Evolutionary conservation across 1,140 invertebrate species (phyloP).

Genomic region (Eubasilissa regina): DNA sequence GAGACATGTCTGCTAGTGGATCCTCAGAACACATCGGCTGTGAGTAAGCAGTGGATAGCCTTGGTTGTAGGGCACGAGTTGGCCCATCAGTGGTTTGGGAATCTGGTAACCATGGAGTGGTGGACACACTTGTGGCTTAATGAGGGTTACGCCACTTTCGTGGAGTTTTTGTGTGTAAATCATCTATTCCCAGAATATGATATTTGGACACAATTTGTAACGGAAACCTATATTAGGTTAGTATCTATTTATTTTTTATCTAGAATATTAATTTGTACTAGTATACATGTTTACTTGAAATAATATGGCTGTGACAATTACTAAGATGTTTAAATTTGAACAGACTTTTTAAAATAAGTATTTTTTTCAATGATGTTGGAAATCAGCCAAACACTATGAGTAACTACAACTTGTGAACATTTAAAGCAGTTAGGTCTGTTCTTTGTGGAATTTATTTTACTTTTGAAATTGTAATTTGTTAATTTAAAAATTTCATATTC

Average conservation of each 20-base stretch:
- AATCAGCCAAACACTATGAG: too few species aligned
- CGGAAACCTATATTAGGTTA: slow-evolving; percentile 82
- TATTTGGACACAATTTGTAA: slow-evolving; percentile 94
- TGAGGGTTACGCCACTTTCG: slow-evolving; percentile 94
- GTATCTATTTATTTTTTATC: slow-evolving; percentile 34
- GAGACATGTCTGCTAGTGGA: slow-evolving; percentile 90
- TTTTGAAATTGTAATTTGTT: too few species aligned
- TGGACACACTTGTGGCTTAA: slow-evolving; percentile 92
- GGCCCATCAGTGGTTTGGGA: slow-evolving; percentile 93
- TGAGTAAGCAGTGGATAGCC: slow-evolving; percentile 89
- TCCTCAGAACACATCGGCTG: slow-evolving; percentile 86
- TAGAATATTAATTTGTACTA: not conserved
- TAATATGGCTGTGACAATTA: too few species aligned
- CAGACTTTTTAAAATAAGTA: too few species aligned
- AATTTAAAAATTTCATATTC: too few species aligned
- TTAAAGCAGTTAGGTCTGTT: too few species aligned
- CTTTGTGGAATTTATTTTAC: too few species aligned
- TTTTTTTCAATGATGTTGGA: too few species aligned
- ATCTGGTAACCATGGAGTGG: slow-evolving; percentile 93
- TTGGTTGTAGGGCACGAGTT: slow-evolving; percentile 91
- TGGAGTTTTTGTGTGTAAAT: slow-evolving; percentile 90
- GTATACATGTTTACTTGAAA: too few species aligned
- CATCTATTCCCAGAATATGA: slow-evolving; percentile 93
- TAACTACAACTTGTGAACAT: too few species aligned
- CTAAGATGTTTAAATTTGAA: too few species aligned